Conservation (phyloP, 2,797 vertebrate species). For the Tachyglossus aculeatus region DNA sequence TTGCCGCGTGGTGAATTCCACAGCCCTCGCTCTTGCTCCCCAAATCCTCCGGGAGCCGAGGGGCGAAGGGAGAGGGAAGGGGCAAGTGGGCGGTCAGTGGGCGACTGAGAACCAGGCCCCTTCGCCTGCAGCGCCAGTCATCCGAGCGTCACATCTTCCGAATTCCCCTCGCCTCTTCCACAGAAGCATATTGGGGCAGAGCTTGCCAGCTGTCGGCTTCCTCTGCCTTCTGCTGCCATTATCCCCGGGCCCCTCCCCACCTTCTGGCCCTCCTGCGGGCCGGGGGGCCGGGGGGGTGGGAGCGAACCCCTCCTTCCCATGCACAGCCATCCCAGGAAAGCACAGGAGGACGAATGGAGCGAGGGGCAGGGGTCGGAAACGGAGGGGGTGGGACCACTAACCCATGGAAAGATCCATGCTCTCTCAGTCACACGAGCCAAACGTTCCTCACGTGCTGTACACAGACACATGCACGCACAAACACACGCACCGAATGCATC, state of each 20-base stretch:
- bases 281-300: slow-evolving; percentile 62
- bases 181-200: slow-evolving; percentile 99
- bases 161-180: slow-evolving; percentile 98
- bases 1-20: too few relatives aligned
- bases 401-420: too few relatives aligned
- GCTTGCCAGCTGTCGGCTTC: slow-evolving; percentile 98
- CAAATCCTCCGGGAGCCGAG: too few relatives aligned
- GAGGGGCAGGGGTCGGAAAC: too few relatives aligned
- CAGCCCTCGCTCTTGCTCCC: too few relatives aligned
- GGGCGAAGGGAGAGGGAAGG: background rate
- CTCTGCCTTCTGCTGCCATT: slow-evolving; percentile 98
- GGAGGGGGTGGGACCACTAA: too few relatives aligned
- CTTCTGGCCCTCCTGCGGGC: slow-evolving; percentile 95
- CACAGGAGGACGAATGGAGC: slow-evolving; percentile 63
- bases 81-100: slow-evolving; percentile 23
- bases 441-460: too few relatives aligned
- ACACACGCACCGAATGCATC: slow-evolving; percentile 34
- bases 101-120: slow-evolving; percentile 68
- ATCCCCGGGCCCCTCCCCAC: slow-evolving; percentile 94
- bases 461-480: background rate
- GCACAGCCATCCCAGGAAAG: slow-evolving; percentile 57
- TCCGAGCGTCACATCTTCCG: slow-evolving; percentile 90
- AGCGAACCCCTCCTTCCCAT: slow-evolving; percentile 44
- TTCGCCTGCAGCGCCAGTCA: slow-evolving; percentile 89
- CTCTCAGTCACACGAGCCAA: too few relatives aligned